Evolutionary conservation across 2,888 invertebrate species (phyloP).

Genomic region (Galerucella calmariensis): DNA sequence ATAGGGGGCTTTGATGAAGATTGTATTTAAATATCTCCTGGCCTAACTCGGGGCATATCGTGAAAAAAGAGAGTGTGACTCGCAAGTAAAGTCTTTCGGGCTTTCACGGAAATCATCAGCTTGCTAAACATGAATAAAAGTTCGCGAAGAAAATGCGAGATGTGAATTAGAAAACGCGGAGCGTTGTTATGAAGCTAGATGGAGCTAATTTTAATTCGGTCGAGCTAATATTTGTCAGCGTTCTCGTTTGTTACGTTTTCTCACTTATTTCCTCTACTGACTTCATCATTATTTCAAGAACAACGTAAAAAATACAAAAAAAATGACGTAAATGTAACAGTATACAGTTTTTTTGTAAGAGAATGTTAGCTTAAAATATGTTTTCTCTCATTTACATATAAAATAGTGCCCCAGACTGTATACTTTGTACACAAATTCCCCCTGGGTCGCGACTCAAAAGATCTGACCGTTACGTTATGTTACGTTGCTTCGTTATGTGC

Average conservation of each 20-base stretch:
- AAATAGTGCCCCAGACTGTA: no score
- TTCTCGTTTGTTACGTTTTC: constrained; percentile 19
- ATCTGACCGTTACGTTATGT: no score
- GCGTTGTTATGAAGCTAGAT: constrained; percentile 21
- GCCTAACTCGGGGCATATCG: constrained; percentile 3
- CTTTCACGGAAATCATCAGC: constrained; percentile 46
- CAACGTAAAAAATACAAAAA: background rate
- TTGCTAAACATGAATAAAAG: constrained; percentile 46
- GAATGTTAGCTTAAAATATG: no score
- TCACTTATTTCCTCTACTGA: constrained; percentile 1
- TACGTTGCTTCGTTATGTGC: no score
- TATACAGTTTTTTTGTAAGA: no score
- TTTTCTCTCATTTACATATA: no score
- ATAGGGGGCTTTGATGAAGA: no score
- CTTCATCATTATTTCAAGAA: constrained; percentile 5
- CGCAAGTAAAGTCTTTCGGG: constrained; percentile 58
- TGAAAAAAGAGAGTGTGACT: constrained; percentile 54
- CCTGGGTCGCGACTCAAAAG: no score
- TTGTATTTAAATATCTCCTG: background rate
- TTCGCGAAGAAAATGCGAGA: constrained; percentile 42
- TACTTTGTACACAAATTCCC: no score
- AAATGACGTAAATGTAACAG: no score
- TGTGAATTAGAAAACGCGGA: constrained; percentile 36
- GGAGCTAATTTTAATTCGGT: constrained; percentile 28
- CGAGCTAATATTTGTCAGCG: constrained; percentile 22